These are phyloP conservation scores for Progne subis DNA, from an alignment of 2,113 vertebrate species.

Conservation along the genomic window DNA sequence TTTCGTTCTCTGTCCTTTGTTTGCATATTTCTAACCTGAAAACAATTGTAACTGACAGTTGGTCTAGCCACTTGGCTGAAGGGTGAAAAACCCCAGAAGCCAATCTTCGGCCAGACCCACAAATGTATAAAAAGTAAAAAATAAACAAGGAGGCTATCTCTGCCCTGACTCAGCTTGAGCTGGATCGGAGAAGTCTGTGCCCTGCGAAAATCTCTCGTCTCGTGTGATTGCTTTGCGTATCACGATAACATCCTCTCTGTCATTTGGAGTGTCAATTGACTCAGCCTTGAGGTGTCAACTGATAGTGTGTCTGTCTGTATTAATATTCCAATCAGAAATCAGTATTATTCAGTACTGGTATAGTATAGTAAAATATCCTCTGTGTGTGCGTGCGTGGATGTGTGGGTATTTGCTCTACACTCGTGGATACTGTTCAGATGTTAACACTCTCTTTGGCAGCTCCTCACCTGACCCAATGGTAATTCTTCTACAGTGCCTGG, in stretches of 20 bases:
- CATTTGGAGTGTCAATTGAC: neutral
- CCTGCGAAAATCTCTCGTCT: too few species aligned
- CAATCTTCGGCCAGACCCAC: too few species aligned
- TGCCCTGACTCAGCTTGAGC: too few species aligned
- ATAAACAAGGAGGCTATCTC: too few species aligned
- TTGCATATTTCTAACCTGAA: too few species aligned
- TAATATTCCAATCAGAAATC: neutral
- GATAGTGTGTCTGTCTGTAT: neutral
- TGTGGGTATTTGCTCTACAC: neutral
- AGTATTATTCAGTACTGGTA: neutral
- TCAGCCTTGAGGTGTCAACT: neutral
- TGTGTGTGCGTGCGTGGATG: neutral
- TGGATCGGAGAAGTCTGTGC: too few species aligned
- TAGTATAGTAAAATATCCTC: neutral
- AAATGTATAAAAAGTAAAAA: too few species aligned
- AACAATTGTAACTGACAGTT: too few species aligned
- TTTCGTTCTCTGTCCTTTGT: too few species aligned
- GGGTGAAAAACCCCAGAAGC: too few species aligned
- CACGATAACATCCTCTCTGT: neutral
- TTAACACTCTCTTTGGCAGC: neutral
- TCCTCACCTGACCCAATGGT: neutral
- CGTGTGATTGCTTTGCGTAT: too few species aligned
- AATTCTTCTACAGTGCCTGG: rapidly evolving
- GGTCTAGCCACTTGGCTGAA: too few species aligned
- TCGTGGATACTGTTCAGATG: neutral